A percentile compares a stretch with the other conserved stretches of the same genome.
Evolutionary conservation across 1,140 invertebrate genomes (phyloP).

Genomic region (Ceratina australensis): DNA sequence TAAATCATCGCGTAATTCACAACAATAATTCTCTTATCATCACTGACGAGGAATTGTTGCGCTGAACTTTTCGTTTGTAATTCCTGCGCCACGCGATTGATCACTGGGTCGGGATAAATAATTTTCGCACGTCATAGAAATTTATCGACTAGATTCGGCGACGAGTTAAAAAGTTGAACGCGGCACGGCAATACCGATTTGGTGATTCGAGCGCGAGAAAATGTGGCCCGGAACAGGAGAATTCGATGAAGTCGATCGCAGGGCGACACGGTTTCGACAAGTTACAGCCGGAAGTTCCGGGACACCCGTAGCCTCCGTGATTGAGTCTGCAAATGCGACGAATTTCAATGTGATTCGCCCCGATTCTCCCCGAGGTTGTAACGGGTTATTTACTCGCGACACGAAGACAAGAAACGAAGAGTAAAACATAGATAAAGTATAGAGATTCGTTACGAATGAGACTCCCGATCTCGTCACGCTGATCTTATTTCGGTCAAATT

Average conservation of each 20-base stretch:
- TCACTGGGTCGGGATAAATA: too few species aligned
- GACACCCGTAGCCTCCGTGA: too few species aligned
- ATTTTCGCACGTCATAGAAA: too few species aligned
- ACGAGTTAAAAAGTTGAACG: neutral
- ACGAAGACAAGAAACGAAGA: neutral
- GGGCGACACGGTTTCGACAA: neutral
- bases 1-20: too few species aligned
- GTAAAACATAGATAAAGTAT: neutral
- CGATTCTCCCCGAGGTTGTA: neutral
- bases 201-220: neutral
- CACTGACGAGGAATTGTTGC: too few species aligned
- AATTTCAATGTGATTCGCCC: neutral
- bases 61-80: too few species aligned
- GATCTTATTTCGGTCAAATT: neutral
- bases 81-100: too few species aligned
- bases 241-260: neutral
- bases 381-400: neutral
- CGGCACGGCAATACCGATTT: neutral
- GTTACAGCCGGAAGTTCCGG: neutral
- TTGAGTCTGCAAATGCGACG: neutral
- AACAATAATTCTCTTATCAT: too few species aligned
- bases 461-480: neutral
- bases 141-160: too few species aligned
- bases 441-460: neutral
- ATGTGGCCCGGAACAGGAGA: neutral